Evolutionary conservation across 2,113 vertebrate genomes (phyloP).

Genomic region (Plotosus lineatus): DNA sequence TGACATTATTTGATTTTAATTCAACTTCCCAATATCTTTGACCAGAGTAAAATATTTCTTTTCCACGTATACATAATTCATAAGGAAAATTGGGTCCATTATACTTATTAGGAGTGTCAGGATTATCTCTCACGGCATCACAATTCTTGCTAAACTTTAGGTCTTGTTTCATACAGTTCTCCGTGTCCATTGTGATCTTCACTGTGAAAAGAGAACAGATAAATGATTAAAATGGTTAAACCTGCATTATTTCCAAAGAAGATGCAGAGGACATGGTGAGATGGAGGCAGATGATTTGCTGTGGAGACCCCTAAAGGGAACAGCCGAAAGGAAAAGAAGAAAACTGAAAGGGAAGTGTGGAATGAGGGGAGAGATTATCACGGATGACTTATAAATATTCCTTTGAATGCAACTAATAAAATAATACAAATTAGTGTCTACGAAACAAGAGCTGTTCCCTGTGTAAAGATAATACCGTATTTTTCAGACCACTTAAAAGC

Average conservation of each 20-base stretch:
- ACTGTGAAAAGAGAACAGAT: slow-evolving; percentile 52
- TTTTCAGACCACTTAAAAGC: no score
- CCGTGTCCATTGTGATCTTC: slow-evolving; percentile 42
- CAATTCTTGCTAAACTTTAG: rapidly evolving
- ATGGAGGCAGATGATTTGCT: no score
- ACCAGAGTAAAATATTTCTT: slow-evolving; percentile 46
- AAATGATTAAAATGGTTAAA: background rate
- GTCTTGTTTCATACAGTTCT: rapidly evolving
- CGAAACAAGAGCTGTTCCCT: no score
- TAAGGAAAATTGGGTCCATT: slow-evolving; percentile 25
- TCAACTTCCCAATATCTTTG: slow-evolving; percentile 67
- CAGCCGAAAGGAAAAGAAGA: no score
- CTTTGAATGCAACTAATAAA: background rate
- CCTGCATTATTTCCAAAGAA: background rate
- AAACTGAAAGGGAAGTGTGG: background rate
- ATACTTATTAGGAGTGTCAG: rapidly evolving
- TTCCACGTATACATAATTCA: slow-evolving; percentile 56
- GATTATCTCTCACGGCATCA: rapidly evolving
- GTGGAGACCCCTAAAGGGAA: no score
- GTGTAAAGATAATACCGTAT: no score
- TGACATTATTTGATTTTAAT: rapidly evolving
- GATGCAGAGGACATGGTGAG: no score
- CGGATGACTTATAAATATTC: no score
- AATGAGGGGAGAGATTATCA: no score
- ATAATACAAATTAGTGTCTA: background rate